Evolutionary conservation across 2,888 invertebrate species (phyloP).

Genomic region (Cybosia mesomella): DNA sequence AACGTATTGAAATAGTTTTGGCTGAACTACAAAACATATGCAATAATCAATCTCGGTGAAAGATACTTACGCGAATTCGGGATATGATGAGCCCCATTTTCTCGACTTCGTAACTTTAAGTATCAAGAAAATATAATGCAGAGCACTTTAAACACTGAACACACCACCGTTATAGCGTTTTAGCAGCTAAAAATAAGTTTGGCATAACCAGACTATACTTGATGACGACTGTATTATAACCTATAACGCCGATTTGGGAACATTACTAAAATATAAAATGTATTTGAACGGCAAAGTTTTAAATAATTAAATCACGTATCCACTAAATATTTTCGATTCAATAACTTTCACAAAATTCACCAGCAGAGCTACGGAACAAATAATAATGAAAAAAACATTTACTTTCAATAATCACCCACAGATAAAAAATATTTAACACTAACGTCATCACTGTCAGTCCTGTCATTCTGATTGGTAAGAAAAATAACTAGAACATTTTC

Average conservation of each 20-base stretch:
- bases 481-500: too few species aligned
- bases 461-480: too few species aligned
- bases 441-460: background rate
- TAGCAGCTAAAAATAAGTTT: conserved; percentile 77
- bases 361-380: conserved; percentile 45
- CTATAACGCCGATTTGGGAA: conserved; percentile 67
- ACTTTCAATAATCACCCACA: conserved; percentile 50
- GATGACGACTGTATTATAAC: conserved; percentile 79
- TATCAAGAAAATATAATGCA: conserved; percentile 45
- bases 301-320: conserved; percentile 45
- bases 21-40: conserved; percentile 70
- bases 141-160: conserved; percentile 61
- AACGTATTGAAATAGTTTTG: conserved; percentile 78
- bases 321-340: conserved; percentile 43
- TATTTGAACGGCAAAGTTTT: conserved; percentile 35
- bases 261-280: conserved; percentile 55
- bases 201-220: conserved; percentile 73
- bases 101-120: conserved; percentile 45
- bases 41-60: conserved; percentile 53
- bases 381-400: conserved; percentile 51
- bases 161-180: conserved; percentile 63
- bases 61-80: conserved; percentile 89
- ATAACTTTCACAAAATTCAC: conserved; percentile 40
- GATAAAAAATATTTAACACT: conserved; percentile 25
- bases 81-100: conserved; percentile 90